Evolutionary conservation across 2,797 vertebrate species (phyloP).

Genomic region (Rhabdophis nuchalis): DNA sequence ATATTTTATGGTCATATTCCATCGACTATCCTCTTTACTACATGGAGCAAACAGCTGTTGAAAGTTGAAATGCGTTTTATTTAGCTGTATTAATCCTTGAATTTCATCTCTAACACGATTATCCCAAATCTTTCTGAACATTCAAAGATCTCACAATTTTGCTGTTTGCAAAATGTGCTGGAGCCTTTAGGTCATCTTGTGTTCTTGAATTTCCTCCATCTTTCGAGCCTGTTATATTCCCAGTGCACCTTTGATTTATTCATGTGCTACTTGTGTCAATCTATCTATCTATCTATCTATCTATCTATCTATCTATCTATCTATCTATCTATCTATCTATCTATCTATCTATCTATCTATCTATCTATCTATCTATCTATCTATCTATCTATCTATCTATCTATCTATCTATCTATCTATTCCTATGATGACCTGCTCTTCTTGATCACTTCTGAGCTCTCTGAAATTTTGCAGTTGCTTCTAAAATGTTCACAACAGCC

Average conservation of each 20-base stretch:
- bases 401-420: not conserved
- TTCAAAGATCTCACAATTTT: not conserved
- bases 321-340: no score
- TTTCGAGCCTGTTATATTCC: not conserved
- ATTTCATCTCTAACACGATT: not conserved
- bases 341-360: no score
- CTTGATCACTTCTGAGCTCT: not conserved
- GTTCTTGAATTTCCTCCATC: not conserved
- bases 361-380: no score
- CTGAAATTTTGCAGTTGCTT: not conserved
- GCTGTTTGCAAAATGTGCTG: not conserved
- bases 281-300: no score
- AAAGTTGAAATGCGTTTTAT: not conserved
- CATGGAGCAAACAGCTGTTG: not conserved
- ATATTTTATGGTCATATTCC: not conserved
- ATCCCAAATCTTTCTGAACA: not conserved
- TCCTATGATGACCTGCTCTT: not conserved
- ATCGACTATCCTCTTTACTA: not conserved
- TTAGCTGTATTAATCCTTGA: not conserved
- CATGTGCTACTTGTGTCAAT: not conserved
- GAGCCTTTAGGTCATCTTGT: not conserved
- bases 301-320: no score
- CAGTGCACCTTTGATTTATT: not conserved
- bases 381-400: no score
- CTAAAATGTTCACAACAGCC: not conserved